Evolutionary conservation across 1,140 invertebrate species (phyloP), one percentile per base, ranked within the genome.

Genomic region (Chrysomallon squamiferum): DNA sequence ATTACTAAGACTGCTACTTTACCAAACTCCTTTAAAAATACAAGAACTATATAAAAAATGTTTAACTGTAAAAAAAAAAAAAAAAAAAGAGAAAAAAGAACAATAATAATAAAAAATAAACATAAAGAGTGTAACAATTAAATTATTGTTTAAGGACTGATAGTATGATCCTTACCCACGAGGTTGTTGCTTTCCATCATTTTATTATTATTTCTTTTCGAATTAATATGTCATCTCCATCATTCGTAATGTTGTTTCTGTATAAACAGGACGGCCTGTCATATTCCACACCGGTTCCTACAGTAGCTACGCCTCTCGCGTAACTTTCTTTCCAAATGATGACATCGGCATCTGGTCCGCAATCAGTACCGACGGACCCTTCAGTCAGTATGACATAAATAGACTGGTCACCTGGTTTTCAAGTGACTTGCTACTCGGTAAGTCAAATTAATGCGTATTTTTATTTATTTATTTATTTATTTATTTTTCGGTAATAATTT

Each of bases 281-380:
- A 27, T 25, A 3, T 22, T 38, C 18, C 58, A 59, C 22, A 59
- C 41, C 13, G 58, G 33, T 25, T 38, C 58, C 11, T 59, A 41
- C 38, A 59, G 41, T 29, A 29, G 58, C 25, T 59, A 59, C 22
- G 22, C 33, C 2, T 38, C 30, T 3, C 32, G 33, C 2, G 22
- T 38, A 0, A 59, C 58, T 3, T 59, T 59, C 38, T 29, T 59
- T 18, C 58, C 58, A 9, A 35, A 43, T 27, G 38, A 20, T 25
- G 58, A 22, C 20, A 35, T 59, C 22, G 58, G 58, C 25, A 35
- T 59, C 0, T 59, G 58, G 58, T 38, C 35, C 35, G 50, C 50
- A 3, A 25, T 27, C 50, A 13, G 32, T 15, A 35, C 32, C 9
- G 58, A 43, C 32, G 38, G 30, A n/a, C 18, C 32, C 35, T 27